Percentiles rank a stretch among this genome's conserved stretches.
Evolutionary conservation across 1,140 invertebrate species (phyloP).

Genomic region (Bombus consobrinus): DNA sequence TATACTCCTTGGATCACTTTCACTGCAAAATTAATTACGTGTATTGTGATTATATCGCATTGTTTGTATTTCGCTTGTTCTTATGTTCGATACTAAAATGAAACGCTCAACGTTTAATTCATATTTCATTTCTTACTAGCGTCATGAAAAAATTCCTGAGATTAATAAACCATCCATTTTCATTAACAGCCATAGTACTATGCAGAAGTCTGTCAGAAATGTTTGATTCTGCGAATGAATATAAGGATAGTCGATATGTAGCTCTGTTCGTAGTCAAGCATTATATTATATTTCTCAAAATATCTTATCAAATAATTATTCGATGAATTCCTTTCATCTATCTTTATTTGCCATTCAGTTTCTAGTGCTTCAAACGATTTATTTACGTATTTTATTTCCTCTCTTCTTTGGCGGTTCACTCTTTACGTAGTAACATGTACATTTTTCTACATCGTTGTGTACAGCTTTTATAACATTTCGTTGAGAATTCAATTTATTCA

Average conservation of each 20-base stretch:
- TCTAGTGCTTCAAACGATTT: neutral
- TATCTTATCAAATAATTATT: too few relatives aligned
- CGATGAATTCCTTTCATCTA: too few relatives aligned
- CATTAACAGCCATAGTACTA: neutral
- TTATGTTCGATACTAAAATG: accelerated
- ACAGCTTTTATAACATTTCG: neutral
- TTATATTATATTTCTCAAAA: too few relatives aligned
- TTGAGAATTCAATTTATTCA: neutral
- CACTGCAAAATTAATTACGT: neutral
- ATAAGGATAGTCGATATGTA: too few relatives aligned
- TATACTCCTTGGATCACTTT: neutral
- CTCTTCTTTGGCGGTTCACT: too few relatives aligned
- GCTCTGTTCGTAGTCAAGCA: too few relatives aligned
- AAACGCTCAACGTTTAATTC: neutral
- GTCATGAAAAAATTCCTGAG: neutral
- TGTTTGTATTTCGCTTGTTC: neutral
- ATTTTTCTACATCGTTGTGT: neutral
- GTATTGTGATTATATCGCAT: neutral
- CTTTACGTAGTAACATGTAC: neutral
- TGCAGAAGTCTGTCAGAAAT: neutral
- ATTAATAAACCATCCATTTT: neutral
- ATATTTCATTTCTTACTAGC: neutral
- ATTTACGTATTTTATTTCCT: neutral
- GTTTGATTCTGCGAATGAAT: neutral
- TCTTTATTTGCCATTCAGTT: neutral